These are phyloP conservation scores for Argentina silus DNA, from an alignment of 2,797 vertebrate species.

Conservation along the genomic window DNA sequence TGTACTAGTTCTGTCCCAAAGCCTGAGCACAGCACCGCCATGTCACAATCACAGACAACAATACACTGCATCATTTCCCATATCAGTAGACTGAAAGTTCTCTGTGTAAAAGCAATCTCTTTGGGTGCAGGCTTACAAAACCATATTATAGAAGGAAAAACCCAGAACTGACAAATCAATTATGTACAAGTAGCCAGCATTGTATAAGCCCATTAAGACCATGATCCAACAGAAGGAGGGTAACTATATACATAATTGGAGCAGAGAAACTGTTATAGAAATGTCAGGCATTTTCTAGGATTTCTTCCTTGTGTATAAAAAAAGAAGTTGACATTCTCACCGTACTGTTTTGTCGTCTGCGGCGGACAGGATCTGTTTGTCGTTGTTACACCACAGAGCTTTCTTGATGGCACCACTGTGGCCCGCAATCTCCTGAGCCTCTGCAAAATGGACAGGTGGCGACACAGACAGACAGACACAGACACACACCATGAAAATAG, in stretches of 20 bases:
- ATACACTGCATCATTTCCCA: not conserved
- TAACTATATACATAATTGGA: no score
- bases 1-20: conserved; percentile 85
- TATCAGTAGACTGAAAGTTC: no score
- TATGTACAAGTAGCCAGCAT: no score
- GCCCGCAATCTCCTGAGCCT: conserved; percentile 84
- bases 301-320: no score
- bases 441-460: conserved; percentile 53
- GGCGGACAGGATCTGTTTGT: conserved; percentile 87
- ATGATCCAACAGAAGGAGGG: no score
- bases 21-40: conserved; percentile 45
- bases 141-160: no score
- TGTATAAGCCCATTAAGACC: no score
- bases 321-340: conserved; percentile 63
- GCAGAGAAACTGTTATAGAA: no score
- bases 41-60: not conserved
- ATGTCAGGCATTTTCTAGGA: no score
- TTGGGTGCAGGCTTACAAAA: no score
- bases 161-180: no score
- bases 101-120: no score
- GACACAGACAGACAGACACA: not conserved
- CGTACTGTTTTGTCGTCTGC: conserved; percentile 88
- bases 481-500: not conserved
- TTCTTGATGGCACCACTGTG: conserved; percentile 89
- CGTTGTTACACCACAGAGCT: conserved; percentile 87